Percentiles rank a stretch among this genome's conserved stretches.
phyloP scores from a whole-genome alignment of 1,140 invertebrate species.

The Cyclargus thomasi region DNA sequence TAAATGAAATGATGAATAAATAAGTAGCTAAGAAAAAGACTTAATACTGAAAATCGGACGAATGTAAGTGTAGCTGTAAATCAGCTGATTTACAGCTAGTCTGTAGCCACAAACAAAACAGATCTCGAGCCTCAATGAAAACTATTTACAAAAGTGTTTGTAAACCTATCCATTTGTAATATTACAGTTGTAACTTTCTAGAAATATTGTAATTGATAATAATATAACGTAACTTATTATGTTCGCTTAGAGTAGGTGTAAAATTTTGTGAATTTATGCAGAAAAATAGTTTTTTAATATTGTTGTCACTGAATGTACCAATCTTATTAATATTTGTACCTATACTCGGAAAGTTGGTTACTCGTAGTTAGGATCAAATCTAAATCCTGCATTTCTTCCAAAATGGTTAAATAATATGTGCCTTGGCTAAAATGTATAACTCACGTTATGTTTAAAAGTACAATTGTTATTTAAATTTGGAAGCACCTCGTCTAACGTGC shows the following conservation, averaged over 20 bases:
- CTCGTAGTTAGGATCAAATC: slow-evolving; percentile 74
- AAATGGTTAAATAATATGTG: slow-evolving; percentile 59
- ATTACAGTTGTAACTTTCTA: slow-evolving; percentile 64
- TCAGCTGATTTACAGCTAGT: too few relatives aligned
- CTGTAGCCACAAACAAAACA: slow-evolving; percentile 1
- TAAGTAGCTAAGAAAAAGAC: not conserved
- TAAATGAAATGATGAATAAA: too few relatives aligned
- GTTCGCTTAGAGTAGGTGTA: slow-evolving; percentile 73
- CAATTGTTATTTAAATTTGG: slow-evolving; percentile 24
- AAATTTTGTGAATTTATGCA: slow-evolving; percentile 73
- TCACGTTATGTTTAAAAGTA: slow-evolving; percentile 52
- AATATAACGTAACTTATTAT: slow-evolving; percentile 53
- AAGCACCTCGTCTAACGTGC: slow-evolving; percentile 40
- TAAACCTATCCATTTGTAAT: slow-evolving; percentile 57
- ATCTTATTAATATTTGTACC: slow-evolving; percentile 72
- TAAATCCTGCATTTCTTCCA: slow-evolving; percentile 68
- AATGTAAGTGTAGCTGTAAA: not conserved
- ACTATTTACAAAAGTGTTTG: slow-evolving; percentile 24
- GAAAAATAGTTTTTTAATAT: slow-evolving; percentile 75
- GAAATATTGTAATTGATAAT: slow-evolving; percentile 58
- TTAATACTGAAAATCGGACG: not conserved
- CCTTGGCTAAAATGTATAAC: slow-evolving; percentile 66
- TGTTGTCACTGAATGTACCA: slow-evolving; percentile 74
- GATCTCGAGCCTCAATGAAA: slow-evolving; percentile 7
- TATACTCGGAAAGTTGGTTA: slow-evolving; percentile 74